phyloP scores from a whole-genome alignment of 2,113 vertebrate species.

The Montifringilla adamsi region DNA sequence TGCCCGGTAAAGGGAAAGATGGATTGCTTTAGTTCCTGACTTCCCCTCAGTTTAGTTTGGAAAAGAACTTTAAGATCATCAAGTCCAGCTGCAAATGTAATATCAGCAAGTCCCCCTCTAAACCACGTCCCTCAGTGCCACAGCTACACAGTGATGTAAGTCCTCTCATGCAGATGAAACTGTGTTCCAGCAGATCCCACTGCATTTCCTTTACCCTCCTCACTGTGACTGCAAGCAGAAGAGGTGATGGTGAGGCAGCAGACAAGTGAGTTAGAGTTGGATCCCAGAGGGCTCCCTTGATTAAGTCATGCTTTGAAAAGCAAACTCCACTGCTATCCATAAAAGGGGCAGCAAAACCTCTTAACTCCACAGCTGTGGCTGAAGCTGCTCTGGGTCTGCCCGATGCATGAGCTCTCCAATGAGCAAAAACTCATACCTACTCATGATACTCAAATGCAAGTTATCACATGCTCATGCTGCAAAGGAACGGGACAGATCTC shows the following conservation, averaged over 20 bases:
- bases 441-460: not conserved
- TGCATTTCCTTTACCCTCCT: not conserved
- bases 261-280: not conserved
- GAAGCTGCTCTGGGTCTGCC: not conserved
- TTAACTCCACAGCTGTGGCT: not conserved
- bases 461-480: not conserved
- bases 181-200: not conserved
- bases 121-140: not conserved
- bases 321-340: not conserved
- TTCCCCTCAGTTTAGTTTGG: not conserved
- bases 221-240: not conserved
- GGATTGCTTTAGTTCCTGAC: not conserved
- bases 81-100: not conserved
- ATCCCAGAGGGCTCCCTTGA: not conserved
- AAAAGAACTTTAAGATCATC: not conserved
- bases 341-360: not conserved
- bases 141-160: no score
- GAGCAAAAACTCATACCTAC: not conserved
- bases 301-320: not conserved
- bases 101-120: not conserved
- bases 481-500: not conserved
- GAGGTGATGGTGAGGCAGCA: not conserved
- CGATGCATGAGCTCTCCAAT: accelerated
- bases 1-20: not conserved
- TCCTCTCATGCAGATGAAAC: not conserved